A percentile compares a stretch with the other conserved stretches of the same genome.
Conservation (phyloP, 2,888 invertebrate species). For the Parnassius smintheus region DNA sequence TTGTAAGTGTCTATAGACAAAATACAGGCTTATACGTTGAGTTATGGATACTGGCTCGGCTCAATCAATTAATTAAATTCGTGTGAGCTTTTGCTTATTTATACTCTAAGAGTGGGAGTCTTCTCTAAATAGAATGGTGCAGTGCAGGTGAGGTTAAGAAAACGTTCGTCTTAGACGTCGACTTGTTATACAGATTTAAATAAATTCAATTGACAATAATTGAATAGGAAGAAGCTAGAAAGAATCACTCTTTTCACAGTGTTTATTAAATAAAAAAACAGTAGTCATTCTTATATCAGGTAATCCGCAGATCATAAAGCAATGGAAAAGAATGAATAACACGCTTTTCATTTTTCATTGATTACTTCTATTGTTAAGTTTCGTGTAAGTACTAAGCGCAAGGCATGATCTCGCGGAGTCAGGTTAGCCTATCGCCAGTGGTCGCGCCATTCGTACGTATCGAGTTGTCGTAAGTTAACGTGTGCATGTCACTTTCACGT, state of each 20-base stretch:
- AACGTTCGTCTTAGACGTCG: neutral
- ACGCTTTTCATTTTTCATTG: constrained; percentile 15
- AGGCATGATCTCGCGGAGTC: constrained; percentile 12
- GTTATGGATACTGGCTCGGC: too few relatives aligned
- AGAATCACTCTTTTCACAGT: neutral
- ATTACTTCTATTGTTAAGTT: constrained; percentile 22
- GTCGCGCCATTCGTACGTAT: constrained; percentile 54
- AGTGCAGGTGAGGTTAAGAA: too few relatives aligned
- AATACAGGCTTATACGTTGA: too few relatives aligned
- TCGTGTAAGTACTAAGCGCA: constrained; percentile 21
- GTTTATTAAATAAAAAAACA: neutral
- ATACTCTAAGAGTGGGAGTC: too few relatives aligned
- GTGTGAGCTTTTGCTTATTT: too few relatives aligned
- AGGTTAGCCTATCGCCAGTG: constrained; percentile 9
- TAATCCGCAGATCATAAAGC: neutral
- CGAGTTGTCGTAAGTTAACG: constrained; percentile 61
- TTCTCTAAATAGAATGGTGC: too few relatives aligned
- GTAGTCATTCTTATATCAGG: neutral
- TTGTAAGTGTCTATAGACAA: too few relatives aligned
- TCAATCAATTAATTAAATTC: too few relatives aligned
- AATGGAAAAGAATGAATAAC: constrained; percentile 9
- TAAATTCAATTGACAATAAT: too few relatives aligned
- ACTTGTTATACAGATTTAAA: too few relatives aligned
- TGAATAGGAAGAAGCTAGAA: neutral
- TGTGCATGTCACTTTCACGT: constrained; percentile 66